phyloP scores from a whole-genome alignment of 2,888 invertebrate species.

The Emmelina monodactyla region DNA sequence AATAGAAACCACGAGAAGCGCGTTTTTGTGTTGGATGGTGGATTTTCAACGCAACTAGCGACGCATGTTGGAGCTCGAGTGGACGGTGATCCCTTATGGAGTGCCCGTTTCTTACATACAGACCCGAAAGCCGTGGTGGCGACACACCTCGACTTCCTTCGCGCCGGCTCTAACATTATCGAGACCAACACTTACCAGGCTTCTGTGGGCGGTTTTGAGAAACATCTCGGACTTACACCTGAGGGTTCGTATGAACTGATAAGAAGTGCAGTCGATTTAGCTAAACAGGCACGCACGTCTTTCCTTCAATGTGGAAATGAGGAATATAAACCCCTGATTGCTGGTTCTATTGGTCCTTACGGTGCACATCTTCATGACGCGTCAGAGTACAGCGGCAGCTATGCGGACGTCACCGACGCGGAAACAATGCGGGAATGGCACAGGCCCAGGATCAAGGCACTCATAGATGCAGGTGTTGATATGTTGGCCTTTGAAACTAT shows the following conservation, averaged over 20 bases:
- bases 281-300: constrained; percentile 72
- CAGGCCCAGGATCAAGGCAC: constrained; percentile 75
- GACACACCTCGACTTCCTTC: constrained; percentile 81
- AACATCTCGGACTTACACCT: constrained; percentile 72
- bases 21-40: constrained; percentile 70
- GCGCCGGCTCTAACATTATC: constrained; percentile 87
- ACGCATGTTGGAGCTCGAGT: constrained; percentile 73
- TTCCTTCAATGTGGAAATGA: constrained; percentile 56
- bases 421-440: constrained; percentile 82
- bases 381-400: constrained; percentile 88
- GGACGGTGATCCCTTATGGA: constrained; percentile 90
- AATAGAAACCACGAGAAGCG: no score
- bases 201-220: constrained; percentile 75
- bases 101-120: constrained; percentile 79
- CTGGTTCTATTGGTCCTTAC: constrained; percentile 91
- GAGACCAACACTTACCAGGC: constrained; percentile 92
- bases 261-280: constrained; percentile 74
- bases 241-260: constrained; percentile 76
- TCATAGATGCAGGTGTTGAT: constrained; percentile 82
- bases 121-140: constrained; percentile 77
- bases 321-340: constrained; percentile 66
- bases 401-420: constrained; percentile 68
- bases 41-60: constrained; percentile 81
- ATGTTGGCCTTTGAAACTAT: constrained; percentile 92
- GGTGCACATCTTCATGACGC: constrained; percentile 88